Percentiles rank a stretch among this genome's conserved stretches.
Evolutionary conservation across 1,140 invertebrate genomes (phyloP).

Genomic region (Brachionus rotundiformis): DNA sequence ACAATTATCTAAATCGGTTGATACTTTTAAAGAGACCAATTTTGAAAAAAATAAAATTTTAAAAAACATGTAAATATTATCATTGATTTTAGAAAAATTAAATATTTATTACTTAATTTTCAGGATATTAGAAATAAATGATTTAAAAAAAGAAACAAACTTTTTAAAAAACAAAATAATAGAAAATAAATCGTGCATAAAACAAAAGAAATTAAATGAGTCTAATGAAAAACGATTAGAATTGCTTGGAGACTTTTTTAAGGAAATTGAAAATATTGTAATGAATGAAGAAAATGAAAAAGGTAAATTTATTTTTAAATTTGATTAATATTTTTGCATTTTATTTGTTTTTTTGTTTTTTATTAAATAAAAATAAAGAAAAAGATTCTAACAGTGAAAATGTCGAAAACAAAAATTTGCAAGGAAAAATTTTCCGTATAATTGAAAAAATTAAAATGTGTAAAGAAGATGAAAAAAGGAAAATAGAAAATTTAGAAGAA

Average conservation of each 20-base stretch:
- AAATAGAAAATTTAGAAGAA: conserved; percentile 12
- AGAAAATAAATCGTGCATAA: background rate
- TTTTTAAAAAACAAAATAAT: background rate
- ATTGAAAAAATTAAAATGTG: too few species aligned
- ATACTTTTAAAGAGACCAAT: too few species aligned
- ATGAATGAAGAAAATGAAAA: conserved; percentile 5
- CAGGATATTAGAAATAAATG: conserved; percentile 13
- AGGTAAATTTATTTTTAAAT: too few species aligned
- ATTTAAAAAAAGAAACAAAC: background rate
- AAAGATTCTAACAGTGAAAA: too few species aligned
- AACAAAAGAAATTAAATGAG: background rate
- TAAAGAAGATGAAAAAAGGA: conserved; percentile 6
- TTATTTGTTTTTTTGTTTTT: background rate
- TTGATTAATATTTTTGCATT: background rate
- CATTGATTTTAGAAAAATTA: background rate
- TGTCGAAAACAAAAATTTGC: too few species aligned
- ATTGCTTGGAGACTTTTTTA: background rate
- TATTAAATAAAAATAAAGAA: too few species aligned
- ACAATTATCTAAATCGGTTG: background rate
- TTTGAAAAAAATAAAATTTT: conserved; percentile 24
- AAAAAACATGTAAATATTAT: background rate
- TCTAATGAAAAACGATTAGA: background rate
- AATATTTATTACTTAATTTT: background rate
- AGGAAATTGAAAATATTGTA: background rate
- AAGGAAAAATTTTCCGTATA: too few species aligned